Evolutionary conservation across 2,888 invertebrate species (phyloP), one percentile per base, ranked within the genome.

Genomic region (Apeira syringaria): DNA sequence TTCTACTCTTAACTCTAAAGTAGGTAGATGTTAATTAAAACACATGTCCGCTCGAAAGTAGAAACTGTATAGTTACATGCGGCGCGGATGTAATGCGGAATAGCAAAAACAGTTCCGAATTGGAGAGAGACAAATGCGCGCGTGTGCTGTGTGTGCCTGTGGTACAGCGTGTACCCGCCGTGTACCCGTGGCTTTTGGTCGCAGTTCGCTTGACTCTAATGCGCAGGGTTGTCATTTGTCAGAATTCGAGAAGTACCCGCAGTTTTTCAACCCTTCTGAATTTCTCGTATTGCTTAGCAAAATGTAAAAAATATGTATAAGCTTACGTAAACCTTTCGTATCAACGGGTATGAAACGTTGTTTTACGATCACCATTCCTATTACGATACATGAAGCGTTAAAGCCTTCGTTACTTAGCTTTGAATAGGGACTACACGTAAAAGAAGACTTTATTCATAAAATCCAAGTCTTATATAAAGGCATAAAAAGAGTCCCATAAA

Each of bases 111-210:
- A 20, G 35, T 28, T 33, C 43, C 15, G 35, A 33, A 44, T 33
- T 36, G 37, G 27, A 44, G 40, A 32, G 46, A 43, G 52, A 52
- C 46, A 50, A 47, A 50, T 52, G 54, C 47, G 39, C 46, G 47
- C 42, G 13, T 30, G 39, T 31, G 47, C 37, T 36, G 15, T 15
- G n/a, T n/a, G n/a, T n/a, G n/a, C n/a, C n/a, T n/a, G n/a, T n/a
- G n/a, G n/a, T n/a, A n/a, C n/a, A n/a, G n/a, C n/a, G n/a, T n/a
- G 15, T 4, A 15, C 15, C 30, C 43, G 20, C 36, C 20, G n/a
- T n/a, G n/a, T n/a, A 26, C 22, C 20, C 12, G 36, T 15, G 42
- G 55, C 42, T 46, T 55, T 52, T 48, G 46, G 33, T 11, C 13
- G 11, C 36, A 10, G 15, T 10, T 22, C 11, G 29, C 22, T 28